phyloP scores from a whole-genome alignment of 2,113 vertebrate genomes.

The Heterotis niloticus region DNA sequence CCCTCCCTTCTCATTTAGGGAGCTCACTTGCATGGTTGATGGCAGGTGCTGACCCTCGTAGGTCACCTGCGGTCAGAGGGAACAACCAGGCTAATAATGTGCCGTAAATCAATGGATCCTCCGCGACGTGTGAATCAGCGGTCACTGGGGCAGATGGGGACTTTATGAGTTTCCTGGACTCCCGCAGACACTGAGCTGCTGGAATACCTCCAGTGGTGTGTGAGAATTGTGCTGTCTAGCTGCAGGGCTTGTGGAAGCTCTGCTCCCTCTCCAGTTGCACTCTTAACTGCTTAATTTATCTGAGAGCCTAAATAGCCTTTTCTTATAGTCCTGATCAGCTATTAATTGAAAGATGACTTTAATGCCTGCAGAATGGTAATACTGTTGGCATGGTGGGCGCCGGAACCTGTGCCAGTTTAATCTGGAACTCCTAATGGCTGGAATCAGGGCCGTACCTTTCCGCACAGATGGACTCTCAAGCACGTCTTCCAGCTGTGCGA shows the following conservation, averaged over 20 bases:
- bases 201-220: neutral
- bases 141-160: neutral
- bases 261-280: neutral
- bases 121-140: neutral
- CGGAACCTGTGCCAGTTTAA: neutral
- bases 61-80: neutral
- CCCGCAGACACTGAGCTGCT: neutral
- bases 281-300: constrained; percentile 2
- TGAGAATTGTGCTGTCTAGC: neutral
- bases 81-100: neutral
- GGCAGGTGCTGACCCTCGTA: neutral
- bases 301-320: neutral
- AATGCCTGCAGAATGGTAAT: constrained; percentile 7
- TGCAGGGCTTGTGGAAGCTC: neutral
- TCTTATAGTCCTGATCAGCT: neutral
- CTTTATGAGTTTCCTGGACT: constrained; percentile 10
- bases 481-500: neutral
- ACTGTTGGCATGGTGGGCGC: neutral
- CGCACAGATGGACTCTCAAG: too few species aligned
- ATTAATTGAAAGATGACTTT: constrained; percentile 5
- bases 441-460: neutral
- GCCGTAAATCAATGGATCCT: constrained; percentile 6
- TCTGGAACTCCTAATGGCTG: neutral
- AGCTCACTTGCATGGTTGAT: neutral
- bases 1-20: neutral